Percentiles rank a stretch among this genome's conserved stretches.
Conservation (phyloP, 2,113 vertebrate species). For the Scopus umbretta region DNA sequence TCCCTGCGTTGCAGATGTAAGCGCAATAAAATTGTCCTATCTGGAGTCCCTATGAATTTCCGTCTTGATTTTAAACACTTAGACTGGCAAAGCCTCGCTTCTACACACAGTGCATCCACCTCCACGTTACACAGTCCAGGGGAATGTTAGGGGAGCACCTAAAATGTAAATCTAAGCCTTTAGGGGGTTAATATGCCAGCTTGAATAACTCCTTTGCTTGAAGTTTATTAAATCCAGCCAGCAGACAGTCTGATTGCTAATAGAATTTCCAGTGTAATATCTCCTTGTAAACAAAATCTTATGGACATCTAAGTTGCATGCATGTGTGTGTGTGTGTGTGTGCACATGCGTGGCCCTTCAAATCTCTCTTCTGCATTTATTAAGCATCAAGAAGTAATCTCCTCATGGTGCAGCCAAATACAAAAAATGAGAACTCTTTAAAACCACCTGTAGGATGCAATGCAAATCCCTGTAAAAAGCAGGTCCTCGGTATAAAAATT, state of each 20-base stretch:
- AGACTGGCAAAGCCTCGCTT: background rate
- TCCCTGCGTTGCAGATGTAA: background rate
- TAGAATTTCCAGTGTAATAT: slow-evolving; percentile 60
- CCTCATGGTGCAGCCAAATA: background rate
- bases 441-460: background rate
- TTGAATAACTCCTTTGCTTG: slow-evolving; percentile 5
- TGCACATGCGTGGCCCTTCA: background rate
- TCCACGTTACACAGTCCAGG: background rate
- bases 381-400: slow-evolving; percentile 25
- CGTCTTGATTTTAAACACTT: background rate
- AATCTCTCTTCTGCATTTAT: slow-evolving; percentile 7
- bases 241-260: slow-evolving; percentile 55
- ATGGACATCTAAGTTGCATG: slow-evolving; percentile 8
- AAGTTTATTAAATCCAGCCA: slow-evolving; percentile 53
- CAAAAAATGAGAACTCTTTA: background rate
- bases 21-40: background rate
- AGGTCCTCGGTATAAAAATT: background rate
- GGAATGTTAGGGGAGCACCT: background rate
- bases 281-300: slow-evolving; percentile 63
- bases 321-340: background rate
- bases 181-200: background rate
- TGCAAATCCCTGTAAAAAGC: background rate
- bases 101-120: background rate
- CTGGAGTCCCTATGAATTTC: background rate
- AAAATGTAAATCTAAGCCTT: background rate